Percentiles rank a stretch among this genome's conserved stretches.
Evolutionary conservation across 2,113 vertebrate genomes (phyloP).

Genomic region (Penelope pileata): DNA sequence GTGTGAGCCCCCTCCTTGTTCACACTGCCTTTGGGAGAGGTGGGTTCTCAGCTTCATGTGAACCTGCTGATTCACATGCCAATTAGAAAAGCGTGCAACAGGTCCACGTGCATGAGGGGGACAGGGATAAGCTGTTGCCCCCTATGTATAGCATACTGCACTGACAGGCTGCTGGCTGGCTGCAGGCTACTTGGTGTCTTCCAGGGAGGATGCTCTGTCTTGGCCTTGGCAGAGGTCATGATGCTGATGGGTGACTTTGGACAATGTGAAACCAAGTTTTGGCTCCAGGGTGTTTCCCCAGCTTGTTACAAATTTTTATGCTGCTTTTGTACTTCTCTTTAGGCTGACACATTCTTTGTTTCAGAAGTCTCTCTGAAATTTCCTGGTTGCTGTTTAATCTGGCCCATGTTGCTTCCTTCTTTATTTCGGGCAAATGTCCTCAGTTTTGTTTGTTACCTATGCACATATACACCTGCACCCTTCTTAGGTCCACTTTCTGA

Average conservation of each 20-base stretch:
- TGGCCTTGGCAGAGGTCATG: not conserved
- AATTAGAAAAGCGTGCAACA: rapidly evolving
- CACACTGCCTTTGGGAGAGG: not conserved
- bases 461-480: rapidly evolving
- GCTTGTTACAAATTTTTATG: not conserved
- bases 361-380: not conserved
- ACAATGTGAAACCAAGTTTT: not conserved
- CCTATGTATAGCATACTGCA: not conserved
- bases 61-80: rapidly evolving
- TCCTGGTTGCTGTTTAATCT: not conserved
- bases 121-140: not conserved
- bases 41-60: not conserved
- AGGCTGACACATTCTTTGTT: not conserved
- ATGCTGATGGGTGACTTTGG: not conserved
- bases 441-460: rapidly evolving
- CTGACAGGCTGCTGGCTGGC: not conserved
- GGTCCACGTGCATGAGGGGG: not conserved
- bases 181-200: not conserved
- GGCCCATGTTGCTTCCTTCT: not conserved
- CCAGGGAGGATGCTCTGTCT: not conserved
- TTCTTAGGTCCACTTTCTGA: not conserved
- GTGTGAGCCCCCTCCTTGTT: not conserved
- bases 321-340: not conserved
- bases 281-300: not conserved
- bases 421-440: not conserved